A percentile compares a stretch with the other conserved stretches of the same genome.
These are phyloP conservation scores for Apaloderma vittatum DNA, from an alignment of 2,113 vertebrate genomes.

Conservation along the genomic window DNA sequence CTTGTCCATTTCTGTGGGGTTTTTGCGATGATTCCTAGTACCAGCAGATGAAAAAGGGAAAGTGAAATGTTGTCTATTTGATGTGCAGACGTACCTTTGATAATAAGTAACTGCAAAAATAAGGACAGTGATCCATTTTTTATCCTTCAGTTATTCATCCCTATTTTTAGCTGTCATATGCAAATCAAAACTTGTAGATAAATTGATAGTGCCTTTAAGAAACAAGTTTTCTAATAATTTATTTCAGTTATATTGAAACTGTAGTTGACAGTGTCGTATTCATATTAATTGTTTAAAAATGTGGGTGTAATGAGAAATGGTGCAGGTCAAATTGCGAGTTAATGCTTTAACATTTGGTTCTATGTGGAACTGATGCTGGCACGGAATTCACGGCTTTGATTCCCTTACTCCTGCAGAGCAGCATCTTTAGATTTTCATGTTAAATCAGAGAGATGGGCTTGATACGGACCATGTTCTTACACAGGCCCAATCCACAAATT, in stretches of 20 bases:
- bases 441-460: neutral
- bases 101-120: neutral
- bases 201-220: neutral
- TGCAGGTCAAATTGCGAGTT: neutral
- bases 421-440: neutral
- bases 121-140: neutral
- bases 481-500: neutral
- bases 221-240: neutral
- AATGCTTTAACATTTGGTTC: neutral
- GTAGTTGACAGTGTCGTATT: neutral
- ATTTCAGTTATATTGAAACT: neutral
- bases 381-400: neutral
- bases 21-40: neutral
- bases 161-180: neutral
- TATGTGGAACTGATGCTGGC: accelerated
- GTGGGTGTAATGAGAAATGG: neutral
- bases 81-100: neutral
- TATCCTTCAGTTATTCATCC: neutral
- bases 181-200: neutral
- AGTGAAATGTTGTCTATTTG: neutral
- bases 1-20: neutral
- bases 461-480: neutral
- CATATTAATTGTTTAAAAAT: neutral
- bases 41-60: neutral
- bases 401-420: neutral